A percentile compares a stretch with the other conserved stretches of the same genome.
phyloP scores from a whole-genome alignment of 2,797 vertebrate species.

The Oreochromis mossambicus region DNA sequence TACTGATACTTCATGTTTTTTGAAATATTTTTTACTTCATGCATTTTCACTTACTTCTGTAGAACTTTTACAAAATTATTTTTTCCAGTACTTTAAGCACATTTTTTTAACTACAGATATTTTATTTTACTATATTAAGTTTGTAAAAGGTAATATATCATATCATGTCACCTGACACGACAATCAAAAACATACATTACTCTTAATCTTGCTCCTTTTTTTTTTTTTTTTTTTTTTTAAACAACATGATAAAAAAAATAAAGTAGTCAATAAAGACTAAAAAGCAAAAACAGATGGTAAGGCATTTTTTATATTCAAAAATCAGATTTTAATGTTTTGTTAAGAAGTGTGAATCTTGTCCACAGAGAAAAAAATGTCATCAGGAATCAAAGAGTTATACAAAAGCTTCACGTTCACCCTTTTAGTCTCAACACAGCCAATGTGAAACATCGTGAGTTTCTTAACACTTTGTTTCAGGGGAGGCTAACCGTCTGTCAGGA shows the following conservation, averaged over 20 bases:
- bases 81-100: neutral
- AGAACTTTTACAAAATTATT: neutral
- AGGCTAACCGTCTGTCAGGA: neutral
- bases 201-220: neutral
- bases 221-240: neutral
- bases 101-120: neutral
- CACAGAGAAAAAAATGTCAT: neutral
- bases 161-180: neutral
- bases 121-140: fast-evolving
- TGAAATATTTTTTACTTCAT: neutral
- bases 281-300: neutral
- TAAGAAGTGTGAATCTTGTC: neutral
- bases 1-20: fast-evolving
- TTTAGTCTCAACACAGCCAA: neutral
- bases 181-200: too few relatives aligned
- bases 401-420: neutral
- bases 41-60: neutral
- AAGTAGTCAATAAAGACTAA: neutral
- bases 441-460: neutral
- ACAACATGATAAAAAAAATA: neutral
- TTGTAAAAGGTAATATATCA: neutral
- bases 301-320: neutral
- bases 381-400: neutral
- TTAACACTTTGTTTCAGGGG: neutral
- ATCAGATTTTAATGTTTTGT: neutral